A percentile compares a stretch with the other conserved stretches of the same genome.
Conservation (phyloP, 2,797 vertebrate species). For the Simalia tracyae region DNA sequence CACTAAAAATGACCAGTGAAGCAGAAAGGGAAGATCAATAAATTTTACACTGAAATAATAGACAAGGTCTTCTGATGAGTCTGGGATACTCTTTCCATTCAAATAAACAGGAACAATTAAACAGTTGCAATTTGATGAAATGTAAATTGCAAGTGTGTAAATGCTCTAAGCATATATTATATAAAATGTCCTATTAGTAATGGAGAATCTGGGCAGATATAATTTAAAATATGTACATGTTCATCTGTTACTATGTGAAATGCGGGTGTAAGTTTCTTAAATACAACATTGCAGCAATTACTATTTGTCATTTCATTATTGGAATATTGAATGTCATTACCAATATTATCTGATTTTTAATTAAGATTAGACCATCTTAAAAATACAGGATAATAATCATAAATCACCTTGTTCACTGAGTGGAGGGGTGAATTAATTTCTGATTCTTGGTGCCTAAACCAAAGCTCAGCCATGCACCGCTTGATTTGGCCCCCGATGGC, state of each 20-base stretch:
- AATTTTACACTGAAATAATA: neutral
- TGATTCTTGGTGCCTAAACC: neutral
- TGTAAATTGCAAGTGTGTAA: neutral
- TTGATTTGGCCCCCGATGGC: neutral
- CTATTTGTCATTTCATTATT: neutral
- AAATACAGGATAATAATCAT: neutral
- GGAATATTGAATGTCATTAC: neutral
- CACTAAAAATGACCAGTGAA: neutral
- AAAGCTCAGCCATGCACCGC: neutral
- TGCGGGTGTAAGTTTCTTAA: neutral
- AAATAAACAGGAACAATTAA: neutral
- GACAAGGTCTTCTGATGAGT: neutral
- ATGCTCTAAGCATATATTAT: neutral
- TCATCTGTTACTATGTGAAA: neutral
- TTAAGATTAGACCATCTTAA: neutral
- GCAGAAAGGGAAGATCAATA: neutral
- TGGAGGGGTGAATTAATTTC: neutral
- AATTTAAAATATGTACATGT: neutral
- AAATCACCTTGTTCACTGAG: neutral
- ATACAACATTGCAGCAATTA: neutral
- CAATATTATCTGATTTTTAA: neutral
- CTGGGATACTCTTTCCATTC: neutral
- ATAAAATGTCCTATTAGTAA: neutral
- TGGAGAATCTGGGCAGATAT: neutral
- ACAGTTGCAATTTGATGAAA: neutral